Conservation (phyloP, 2,113 vertebrate genomes). For the Coptodon rendalli region DNA sequence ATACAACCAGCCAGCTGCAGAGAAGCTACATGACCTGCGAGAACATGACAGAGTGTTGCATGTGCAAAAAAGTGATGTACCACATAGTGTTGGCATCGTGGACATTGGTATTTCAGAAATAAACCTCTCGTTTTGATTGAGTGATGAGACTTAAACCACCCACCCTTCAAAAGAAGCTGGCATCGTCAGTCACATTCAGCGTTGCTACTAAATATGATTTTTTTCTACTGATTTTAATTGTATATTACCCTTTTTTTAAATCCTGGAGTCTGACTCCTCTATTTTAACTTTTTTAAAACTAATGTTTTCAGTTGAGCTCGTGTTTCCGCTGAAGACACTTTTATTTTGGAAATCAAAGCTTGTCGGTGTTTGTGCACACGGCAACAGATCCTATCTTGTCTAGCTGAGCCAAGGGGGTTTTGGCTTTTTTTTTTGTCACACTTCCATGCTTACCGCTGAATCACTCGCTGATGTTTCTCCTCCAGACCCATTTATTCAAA, state of each 20-base stretch:
- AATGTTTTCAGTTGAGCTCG: neutral
- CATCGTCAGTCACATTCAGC: neutral
- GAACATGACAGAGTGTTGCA: neutral
- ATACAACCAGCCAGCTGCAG: neutral
- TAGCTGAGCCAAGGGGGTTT: neutral
- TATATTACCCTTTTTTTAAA: neutral
- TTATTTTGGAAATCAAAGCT: neutral
- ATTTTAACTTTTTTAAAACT: neutral
- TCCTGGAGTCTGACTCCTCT: neutral
- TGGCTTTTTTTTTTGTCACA: neutral
- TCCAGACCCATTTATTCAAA: conserved; percentile 21
- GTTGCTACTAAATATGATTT: neutral
- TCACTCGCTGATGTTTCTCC: neutral
- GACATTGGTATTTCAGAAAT: neutral
- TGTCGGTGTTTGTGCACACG: neutral
- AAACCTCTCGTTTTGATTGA: neutral
- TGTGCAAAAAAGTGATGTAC: neutral
- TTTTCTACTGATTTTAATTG: neutral
- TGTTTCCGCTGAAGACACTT: neutral
- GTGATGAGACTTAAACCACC: neutral
- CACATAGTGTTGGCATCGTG: neutral
- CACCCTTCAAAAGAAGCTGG: neutral
- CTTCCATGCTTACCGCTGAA: neutral
- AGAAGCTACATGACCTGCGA: neutral
- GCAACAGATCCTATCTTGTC: neutral